These are phyloP conservation scores for Brachymystax lenok DNA, from an alignment of 2,797 vertebrate genomes.

Conservation along the genomic window DNA sequence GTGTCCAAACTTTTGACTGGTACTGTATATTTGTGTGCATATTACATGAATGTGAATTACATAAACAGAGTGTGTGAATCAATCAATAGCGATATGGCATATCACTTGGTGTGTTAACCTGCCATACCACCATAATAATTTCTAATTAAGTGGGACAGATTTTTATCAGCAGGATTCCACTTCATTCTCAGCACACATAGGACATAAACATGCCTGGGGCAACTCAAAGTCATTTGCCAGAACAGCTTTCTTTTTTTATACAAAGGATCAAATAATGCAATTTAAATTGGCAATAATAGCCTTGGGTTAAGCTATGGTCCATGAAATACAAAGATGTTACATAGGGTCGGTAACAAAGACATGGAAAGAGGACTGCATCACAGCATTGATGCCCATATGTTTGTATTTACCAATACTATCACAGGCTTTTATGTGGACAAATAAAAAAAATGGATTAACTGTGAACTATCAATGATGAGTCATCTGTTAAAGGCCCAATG, in stretches of 20 bases:
- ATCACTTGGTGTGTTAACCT: conserved; percentile 70
- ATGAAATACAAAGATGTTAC: conserved; percentile 73
- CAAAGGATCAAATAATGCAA: conserved; percentile 85
- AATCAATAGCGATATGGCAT: conserved; percentile 61
- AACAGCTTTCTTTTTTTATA: conserved; percentile 87
- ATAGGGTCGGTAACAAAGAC: background rate
- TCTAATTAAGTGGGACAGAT: conserved; percentile 87
- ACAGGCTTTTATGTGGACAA: conserved; percentile 50
- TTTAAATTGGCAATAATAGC: conserved; percentile 84
- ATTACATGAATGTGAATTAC: conserved; percentile 32
- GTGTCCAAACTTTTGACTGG: too few species aligned
- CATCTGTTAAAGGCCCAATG: conserved; percentile 51
- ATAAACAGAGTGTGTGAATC: conserved; percentile 34
- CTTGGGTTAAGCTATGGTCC: conserved; percentile 69
- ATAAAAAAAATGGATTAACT: conserved; percentile 51
- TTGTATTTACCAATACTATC: conserved; percentile 56
- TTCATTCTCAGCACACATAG: conserved; percentile 84
- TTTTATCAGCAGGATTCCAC: conserved; percentile 84
- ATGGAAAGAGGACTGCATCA: conserved; percentile 27
- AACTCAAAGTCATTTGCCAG: conserved; percentile 82
- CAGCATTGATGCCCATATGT: conserved; percentile 50
- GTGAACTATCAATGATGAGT: conserved; percentile 58
- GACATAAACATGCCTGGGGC: conserved; percentile 84
- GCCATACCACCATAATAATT: conserved; percentile 71
- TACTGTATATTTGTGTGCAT: conserved; percentile 23